These are phyloP conservation scores for Nymphalis polychloros DNA, from an alignment of 2,888 invertebrate species.

Conservation along the genomic window DNA sequence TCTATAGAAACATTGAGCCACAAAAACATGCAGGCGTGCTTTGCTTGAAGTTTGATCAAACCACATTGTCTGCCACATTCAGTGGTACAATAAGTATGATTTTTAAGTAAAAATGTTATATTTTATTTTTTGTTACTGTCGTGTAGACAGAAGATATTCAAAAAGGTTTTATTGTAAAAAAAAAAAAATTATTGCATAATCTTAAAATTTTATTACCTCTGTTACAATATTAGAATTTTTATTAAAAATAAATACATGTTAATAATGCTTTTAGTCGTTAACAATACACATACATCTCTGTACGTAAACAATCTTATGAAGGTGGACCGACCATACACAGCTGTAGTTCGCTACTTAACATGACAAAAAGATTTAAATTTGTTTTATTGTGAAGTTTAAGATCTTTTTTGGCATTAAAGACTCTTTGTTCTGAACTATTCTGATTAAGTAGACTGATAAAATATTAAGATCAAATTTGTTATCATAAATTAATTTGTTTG, in stretches of 20 bases:
- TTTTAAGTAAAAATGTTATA: neutral
- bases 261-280: constrained; percentile 21
- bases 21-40: too few species aligned
- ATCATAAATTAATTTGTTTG: neutral
- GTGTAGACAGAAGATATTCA: neutral
- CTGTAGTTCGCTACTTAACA: too few species aligned
- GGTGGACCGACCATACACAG: neutral
- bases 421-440: neutral
- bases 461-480: neutral
- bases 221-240: constrained; percentile 27
- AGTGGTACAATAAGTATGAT: too few species aligned
- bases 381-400: too few species aligned
- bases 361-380: too few species aligned
- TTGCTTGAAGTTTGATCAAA: too few species aligned
- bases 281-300: neutral
- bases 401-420: too few species aligned
- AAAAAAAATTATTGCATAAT: neutral
- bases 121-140: neutral
- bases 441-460: neutral
- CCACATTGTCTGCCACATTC: too few species aligned
- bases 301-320: too few species aligned
- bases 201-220: constrained; percentile 28
- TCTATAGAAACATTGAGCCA: too few species aligned
- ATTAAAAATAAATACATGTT: constrained; percentile 36
- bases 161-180: constrained; percentile 1